Percentiles rank a stretch among this genome's conserved stretches.
phyloP scores from a whole-genome alignment of 2,888 invertebrate genomes.

The Thyatira batis region DNA sequence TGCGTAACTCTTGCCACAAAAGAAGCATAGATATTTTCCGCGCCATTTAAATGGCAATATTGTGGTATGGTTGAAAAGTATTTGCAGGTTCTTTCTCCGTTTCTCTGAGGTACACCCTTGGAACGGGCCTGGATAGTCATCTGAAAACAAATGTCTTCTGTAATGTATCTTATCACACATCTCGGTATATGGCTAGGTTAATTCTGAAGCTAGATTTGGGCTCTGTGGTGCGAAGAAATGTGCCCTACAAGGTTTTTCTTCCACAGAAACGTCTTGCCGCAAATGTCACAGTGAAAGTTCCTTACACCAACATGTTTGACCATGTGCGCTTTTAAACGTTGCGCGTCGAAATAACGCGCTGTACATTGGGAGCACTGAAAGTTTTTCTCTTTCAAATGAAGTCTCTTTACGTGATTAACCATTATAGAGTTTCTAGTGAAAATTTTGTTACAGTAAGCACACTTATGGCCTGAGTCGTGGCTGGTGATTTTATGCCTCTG shows the following conservation, averaged over 20 bases:
- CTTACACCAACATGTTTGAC: constrained; percentile 75
- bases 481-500: constrained; percentile 51
- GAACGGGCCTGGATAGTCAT: constrained; percentile 56
- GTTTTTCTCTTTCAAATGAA: constrained; percentile 66
- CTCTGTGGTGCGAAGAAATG: constrained; percentile 58
- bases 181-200: background rate
- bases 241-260: constrained; percentile 82
- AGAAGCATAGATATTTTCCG: constrained; percentile 65
- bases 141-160: constrained; percentile 68
- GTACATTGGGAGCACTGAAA: constrained; percentile 58
- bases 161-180: background rate
- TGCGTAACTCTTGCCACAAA: constrained; percentile 56
- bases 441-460: constrained; percentile 53
- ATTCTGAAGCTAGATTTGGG: constrained; percentile 6
- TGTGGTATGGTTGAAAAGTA: constrained; percentile 68
- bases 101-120: constrained; percentile 55
- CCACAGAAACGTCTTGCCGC: constrained; percentile 80
- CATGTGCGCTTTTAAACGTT: constrained; percentile 66
- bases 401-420: constrained; percentile 57
- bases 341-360: constrained; percentile 57
- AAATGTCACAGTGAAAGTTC: constrained; percentile 81
- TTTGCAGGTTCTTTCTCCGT: constrained; percentile 67
- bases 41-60: constrained; percentile 74
- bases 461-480: constrained; percentile 59
- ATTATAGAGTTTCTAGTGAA: constrained; percentile 62